A percentile compares a stretch with the other conserved stretches of the same genome.
These are phyloP conservation scores for Sarcophaga subvicina DNA, from an alignment of 2,888 invertebrate genomes.

Conservation along the genomic window DNA sequence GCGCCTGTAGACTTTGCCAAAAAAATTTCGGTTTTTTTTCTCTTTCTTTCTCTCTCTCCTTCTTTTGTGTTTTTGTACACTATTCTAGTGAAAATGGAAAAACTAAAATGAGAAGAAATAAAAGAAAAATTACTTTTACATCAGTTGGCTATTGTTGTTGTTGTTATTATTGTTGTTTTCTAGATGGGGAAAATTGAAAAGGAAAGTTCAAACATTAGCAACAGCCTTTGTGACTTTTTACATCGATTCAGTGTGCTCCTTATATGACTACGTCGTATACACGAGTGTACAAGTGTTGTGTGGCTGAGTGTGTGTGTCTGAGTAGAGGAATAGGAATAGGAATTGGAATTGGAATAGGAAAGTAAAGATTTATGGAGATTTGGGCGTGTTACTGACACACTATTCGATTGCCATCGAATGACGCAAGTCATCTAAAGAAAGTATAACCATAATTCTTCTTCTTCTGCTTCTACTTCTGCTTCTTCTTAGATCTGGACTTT, in stretches of 20 bases:
- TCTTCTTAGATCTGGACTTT: conserved; percentile 45
- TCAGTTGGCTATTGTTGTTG: conserved; percentile 3
- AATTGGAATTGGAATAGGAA: conserved; percentile 54
- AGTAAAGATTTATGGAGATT: conserved; percentile 73
- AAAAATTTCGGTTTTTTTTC: conserved; percentile 32
- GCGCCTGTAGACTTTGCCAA: conserved; percentile 69
- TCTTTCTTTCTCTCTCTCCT: not conserved
- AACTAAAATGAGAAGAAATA: conserved; percentile 23
- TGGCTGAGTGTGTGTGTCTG: conserved; percentile 34
- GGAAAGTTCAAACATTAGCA: conserved; percentile 70
- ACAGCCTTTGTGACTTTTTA: conserved; percentile 68
- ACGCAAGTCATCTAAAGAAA: conserved; percentile 66
- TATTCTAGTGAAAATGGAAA: not conserved
- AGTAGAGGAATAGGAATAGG: not conserved
- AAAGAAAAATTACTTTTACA: conserved; percentile 48
- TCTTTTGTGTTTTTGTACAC: not conserved
- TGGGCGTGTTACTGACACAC: conserved; percentile 73
- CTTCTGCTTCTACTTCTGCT: too few species aligned
- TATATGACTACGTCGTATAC: too few species aligned
- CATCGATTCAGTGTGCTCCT: not conserved
- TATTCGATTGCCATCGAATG: conserved; percentile 68
- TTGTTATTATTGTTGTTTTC: not conserved
- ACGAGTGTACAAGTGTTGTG: not conserved
- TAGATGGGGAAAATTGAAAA: conserved; percentile 53
- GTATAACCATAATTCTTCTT: conserved; percentile 28